phyloP scores from a whole-genome alignment of 2,113 vertebrate genomes.

The Trichomycterus rosablanca region DNA sequence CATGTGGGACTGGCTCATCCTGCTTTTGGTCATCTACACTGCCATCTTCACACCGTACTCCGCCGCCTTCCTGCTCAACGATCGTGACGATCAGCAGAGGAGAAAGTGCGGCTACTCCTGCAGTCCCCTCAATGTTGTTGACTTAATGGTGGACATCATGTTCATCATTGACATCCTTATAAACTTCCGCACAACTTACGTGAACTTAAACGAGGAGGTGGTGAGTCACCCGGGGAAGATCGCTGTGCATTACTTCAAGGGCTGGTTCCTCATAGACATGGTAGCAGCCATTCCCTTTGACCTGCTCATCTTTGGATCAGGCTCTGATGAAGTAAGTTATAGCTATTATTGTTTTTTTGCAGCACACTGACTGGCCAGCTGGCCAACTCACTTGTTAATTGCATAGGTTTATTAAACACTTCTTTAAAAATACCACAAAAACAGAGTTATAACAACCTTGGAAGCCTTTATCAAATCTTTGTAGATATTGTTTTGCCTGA shows the following conservation, averaged over 20 bases:
- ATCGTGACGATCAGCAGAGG: conserved; percentile 88
- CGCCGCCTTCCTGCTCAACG: conserved; percentile 95
- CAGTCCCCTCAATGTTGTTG: conserved; percentile 93
- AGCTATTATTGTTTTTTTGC: no score
- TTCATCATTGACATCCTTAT: conserved; percentile 99
- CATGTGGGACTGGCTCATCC: conserved; percentile 97
- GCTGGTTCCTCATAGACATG: conserved; percentile 99
- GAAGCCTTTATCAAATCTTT: no score
- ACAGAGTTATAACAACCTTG: no score
- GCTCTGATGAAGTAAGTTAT: conserved; percentile 93
- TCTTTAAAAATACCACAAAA: no score
- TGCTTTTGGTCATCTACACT: conserved; percentile 94
- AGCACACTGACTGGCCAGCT: neutral
- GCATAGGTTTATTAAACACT: no score
- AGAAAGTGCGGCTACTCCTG: conserved; percentile 95
- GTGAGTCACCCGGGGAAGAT: conserved; percentile 97
- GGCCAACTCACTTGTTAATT: no score
- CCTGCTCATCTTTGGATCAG: conserved; percentile 98
- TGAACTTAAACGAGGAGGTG: conserved; percentile 97
- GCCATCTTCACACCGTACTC: conserved; percentile 98
- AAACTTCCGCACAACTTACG: conserved; percentile 98
- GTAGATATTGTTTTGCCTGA: no score
- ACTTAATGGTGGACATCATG: conserved; percentile 99
- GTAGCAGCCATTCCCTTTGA: conserved; percentile 99
- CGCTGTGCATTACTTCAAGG: conserved; percentile 99